Base-by-base conservation (phyloP, 2,113 vertebrate species). In the Paramisgurnus dabryanus region DNA sequence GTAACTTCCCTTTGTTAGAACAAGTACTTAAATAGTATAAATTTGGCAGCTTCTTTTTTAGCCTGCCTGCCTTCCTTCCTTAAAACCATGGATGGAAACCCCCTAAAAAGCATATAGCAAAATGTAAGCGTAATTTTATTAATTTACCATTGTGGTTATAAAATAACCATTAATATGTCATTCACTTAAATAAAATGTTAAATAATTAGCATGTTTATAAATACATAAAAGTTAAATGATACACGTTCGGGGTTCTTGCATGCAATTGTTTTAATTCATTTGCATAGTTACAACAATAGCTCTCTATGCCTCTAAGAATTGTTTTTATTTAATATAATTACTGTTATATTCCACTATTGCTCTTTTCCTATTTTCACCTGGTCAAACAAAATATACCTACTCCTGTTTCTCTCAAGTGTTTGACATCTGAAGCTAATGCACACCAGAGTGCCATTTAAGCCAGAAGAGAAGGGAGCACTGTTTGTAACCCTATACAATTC, bases 381-480 rank as follows among this genome's bases (percentile, higher is more conserved):
- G n/a, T 65, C 50, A 18, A 53, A 64, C 61, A 63, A 65, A 65
- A 71, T 39, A 18, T 49, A n/a, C n/a, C n/a, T 63, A 12, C 13
- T 74, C 12, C 22, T 49, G 55, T 69, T 70, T 77, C 66, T 1
- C 40, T 12, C 0, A 80, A 84, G 67, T 49, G 63, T 68, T 67
- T 60, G 75, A 82, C 78, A 74, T 80, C 83, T 83, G 74, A 90
- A 87, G 86, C 84, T 85, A 88, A 87, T 87, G 79, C 82, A 89
- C 89, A 88, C 87, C 84, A 91, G 90, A 90, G 90, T 87, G 89
- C 90, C 89, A 88, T 85, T 91, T 85, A 87, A 87, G 61, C 76
- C 80, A 74, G 89, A 91, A 86, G 90, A 77, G 22, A 7, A 34
- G 73, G 73, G 89, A 89, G 90, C 90, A 87, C 90, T 89, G 89